Evolutionary conservation across 2,797 vertebrate genomes (phyloP).

Genomic region (Sorex maritimensis): DNA sequence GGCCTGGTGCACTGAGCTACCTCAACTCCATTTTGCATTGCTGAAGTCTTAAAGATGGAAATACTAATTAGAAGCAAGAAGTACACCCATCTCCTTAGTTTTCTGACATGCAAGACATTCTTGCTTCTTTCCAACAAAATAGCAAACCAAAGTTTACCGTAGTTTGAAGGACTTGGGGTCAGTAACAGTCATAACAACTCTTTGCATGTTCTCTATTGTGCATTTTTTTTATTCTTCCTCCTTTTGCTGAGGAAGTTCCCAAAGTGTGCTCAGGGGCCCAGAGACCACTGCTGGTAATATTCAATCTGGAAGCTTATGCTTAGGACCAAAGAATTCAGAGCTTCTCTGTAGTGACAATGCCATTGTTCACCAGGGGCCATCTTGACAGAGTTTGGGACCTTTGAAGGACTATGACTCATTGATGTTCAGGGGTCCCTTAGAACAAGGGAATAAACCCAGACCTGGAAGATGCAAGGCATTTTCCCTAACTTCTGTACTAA

Average conservation of each 20-base stretch:
- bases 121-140: neutral
- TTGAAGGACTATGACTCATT: no score
- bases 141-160: neutral
- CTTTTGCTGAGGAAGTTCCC: neutral
- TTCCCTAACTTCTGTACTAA: no score
- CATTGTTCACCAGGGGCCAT: no score
- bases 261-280: no score
- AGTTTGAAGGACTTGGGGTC: neutral
- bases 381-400: no score
- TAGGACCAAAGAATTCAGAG: no score
- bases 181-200: neutral
- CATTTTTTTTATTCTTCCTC: neutral
- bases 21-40: neutral
- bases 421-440: no score
- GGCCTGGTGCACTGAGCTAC: neutral
- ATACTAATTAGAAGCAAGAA: conserved; percentile 42
- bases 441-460: no score
- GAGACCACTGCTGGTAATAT: no score
- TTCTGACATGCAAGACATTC: neutral
- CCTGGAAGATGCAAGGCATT: no score
- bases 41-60: neutral
- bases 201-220: neutral
- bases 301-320: no score
- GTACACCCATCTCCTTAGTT: neutral
- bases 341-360: no score